phyloP scores from a whole-genome alignment of 2,113 vertebrate species.

The Carettochelys insculpta region DNA sequence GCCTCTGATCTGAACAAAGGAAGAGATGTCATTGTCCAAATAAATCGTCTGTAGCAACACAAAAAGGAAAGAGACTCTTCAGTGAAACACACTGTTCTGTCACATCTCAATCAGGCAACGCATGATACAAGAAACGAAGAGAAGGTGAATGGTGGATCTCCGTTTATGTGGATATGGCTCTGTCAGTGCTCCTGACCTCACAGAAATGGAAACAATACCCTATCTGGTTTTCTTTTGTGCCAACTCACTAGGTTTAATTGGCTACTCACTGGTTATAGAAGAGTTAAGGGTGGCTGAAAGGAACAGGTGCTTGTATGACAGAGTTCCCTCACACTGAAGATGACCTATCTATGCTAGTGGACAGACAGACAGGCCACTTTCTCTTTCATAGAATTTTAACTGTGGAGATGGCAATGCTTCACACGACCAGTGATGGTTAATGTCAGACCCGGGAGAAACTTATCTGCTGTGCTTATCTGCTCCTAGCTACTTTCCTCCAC shows the following conservation, averaged over 20 bases:
- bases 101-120: constrained; percentile 44
- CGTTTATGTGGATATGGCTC: constrained; percentile 28
- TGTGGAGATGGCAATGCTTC: constrained; percentile 54
- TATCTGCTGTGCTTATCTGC: constrained; percentile 43
- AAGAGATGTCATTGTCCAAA: constrained; percentile 82
- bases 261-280: constrained; percentile 36
- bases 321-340: neutral
- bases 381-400: constrained; percentile 12
- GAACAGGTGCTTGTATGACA: neutral
- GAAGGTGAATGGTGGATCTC: constrained; percentile 34
- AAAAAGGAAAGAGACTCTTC: constrained; percentile 32
- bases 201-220: constrained; percentile 16
- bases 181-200: neutral
- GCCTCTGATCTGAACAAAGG: constrained; percentile 84
- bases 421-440: constrained; percentile 54
- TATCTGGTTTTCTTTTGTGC: neutral
- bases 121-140: constrained; percentile 56
- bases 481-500: constrained; percentile 58
- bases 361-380: neutral
- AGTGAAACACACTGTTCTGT: constrained; percentile 43
- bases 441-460: constrained; percentile 57
- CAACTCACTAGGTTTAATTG: constrained; percentile 16
- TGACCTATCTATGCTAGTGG: neutral
- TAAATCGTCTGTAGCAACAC: constrained; percentile 77
- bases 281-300: too few relatives aligned